phyloP scores from a whole-genome alignment of 2,113 vertebrate species.

The Syrrhaptes paradoxus region DNA sequence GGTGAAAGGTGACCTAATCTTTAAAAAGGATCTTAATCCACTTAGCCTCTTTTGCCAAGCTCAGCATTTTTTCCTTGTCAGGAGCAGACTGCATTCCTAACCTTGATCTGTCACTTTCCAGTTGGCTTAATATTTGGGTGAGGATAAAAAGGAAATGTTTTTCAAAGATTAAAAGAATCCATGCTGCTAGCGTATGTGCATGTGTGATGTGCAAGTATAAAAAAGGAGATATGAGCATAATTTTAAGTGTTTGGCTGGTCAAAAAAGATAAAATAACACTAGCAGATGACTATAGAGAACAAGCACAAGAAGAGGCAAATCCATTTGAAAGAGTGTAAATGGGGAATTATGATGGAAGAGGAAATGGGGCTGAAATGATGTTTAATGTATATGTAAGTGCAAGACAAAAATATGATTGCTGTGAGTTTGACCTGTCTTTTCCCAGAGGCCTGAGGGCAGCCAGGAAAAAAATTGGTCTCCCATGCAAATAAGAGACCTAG shows the following conservation, averaged over 20 bases:
- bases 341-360: not conserved
- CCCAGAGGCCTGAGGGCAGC: not conserved
- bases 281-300: not conserved
- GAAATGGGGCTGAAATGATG: not conserved
- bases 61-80: constrained; percentile 55
- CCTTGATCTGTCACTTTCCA: constrained; percentile 61
- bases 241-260: not conserved
- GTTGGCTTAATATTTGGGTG: constrained; percentile 44
- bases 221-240: not conserved
- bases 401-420: not conserved
- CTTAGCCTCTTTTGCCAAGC: constrained; percentile 19
- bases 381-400: not conserved
- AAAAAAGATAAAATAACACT: not conserved
- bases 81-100: constrained; percentile 53
- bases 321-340: not conserved
- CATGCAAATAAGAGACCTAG: not conserved
- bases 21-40: constrained; percentile 59
- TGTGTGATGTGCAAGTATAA: not conserved
- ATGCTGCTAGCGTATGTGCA: constrained; percentile 20
- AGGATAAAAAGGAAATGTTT: constrained; percentile 48
- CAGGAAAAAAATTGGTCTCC: not conserved
- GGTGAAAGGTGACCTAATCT: constrained; percentile 49
- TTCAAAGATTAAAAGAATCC: constrained; percentile 7
- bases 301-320: constrained; percentile 13
- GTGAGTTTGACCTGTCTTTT: not conserved